Evolutionary conservation across 2,113 vertebrate genomes (phyloP), one percentile per base, ranked within the genome.

Genomic region (Erythrocercus mccallii): DNA sequence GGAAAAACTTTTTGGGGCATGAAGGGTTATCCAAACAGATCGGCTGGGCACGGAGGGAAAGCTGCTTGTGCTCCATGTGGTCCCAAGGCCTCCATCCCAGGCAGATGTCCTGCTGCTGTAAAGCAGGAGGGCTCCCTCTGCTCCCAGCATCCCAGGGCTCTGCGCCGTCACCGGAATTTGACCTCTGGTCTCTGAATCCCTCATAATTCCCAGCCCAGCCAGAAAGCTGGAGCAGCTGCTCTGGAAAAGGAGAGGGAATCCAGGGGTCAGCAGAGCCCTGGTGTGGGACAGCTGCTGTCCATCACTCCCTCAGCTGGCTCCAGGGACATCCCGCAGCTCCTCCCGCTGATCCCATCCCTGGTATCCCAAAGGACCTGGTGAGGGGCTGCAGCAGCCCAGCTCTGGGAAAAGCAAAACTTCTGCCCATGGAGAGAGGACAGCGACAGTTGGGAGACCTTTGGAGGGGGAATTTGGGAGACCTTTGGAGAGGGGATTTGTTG

Each of bases 401-500:
- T 15, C 19, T 4, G 35, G 48, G 42, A 11, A 50, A 31, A 62
- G 35, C 53, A 50, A 40, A 71, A 25, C 7, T 61, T 6, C 48
- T 24, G 12, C 12, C 9, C 24, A 0, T 1, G 4, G 28, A 13
- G 31, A 31, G 71, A 45, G 35, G 45, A 42, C 54, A 73, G 62
- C 0, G 0, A 48, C 60, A 37, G 47, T 0, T 61, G 50, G 23
- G 65, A 64, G 6, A n/a, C 2, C 11, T 33, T 72, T 2, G 6
- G 31, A 30, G 10, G 1, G 7, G 14, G 15, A 1, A 15, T n/a
- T 19, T n/a, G 51, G 17, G 70, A 35, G 40, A 45, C 12, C 4
- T 50, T 61, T 5, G 10, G 30, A 24, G 17, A 0, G 4, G 14
- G 25, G 6, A 56, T 57, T 48, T 44, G 19, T 61, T 47, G 33